Evolutionary conservation across 2,888 invertebrate species (phyloP), one percentile per base, ranked within the genome.

Genomic region (Agriopis marginaria): DNA sequence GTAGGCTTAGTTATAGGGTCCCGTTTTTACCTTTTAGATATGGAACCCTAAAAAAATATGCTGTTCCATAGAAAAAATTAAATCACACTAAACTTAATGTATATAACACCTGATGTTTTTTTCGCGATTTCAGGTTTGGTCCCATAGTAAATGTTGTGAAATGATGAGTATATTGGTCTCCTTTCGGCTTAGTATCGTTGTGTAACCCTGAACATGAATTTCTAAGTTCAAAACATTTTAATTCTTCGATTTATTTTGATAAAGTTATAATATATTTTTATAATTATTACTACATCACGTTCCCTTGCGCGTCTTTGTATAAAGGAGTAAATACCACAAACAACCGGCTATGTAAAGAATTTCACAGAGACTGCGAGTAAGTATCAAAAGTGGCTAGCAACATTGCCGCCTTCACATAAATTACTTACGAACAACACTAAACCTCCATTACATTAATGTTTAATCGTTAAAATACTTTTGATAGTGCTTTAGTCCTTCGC

Each of bases 371-470:
- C 40, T 61, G 42, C 50, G 50, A 42, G 39, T 63, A 54, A 51
- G 40, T 53, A 53, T 70, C 75, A 73, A 64, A 63, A 62, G 60
- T 74, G 76, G 71, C 75, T 70, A 71, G 76, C 70, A 66, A 79
- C 75, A 78, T 74, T 75, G 79, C 77, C 73, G 74, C 74, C 75
- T 69, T 58, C 75, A 74, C 82, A 82, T 86, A 84, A 85, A 84
- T 86, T 82, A 84, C 78, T 65, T 76, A 47, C 66, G 65, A 68
- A 72, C 63, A 73, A 66, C 65, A 67, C 72, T 77, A 77, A 78
- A 78, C 71, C 68, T 76, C 75, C 78, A 78, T 80, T 83, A 81
- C 80, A 79, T 80, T 81, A 65, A 69, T 69, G 68, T 68, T 71
- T 58, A 66, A 75, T 68, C 70, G 65, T 71, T 72, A 82, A 82